Base-by-base conservation (phyloP, 2,797 vertebrate genomes). In the Halcyon leucocephala region DNA sequence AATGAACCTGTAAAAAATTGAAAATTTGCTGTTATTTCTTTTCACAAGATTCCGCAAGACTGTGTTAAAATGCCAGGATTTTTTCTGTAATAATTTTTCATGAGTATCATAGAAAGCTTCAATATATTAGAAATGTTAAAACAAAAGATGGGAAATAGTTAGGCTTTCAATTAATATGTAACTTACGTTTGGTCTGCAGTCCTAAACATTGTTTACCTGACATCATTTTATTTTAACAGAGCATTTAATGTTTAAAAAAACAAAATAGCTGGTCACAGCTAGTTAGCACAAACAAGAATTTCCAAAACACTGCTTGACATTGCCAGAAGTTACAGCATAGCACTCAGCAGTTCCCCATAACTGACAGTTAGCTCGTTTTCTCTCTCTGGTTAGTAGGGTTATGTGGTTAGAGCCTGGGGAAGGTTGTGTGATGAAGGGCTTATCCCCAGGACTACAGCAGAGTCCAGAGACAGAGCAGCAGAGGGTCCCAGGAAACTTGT, bases 121-220 rank as follows among this genome's bases (percentile, higher is more conserved):
- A 37, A 17, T 58, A 10, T 70, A 33, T 62, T 74, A 90, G 54
- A 62, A 74, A 77, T 58, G 26, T 72, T 72, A 41, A 73, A 89
- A 89, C 62, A 33, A 51, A 89, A 93, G 76, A 6, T 13, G 19
- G 69, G 67, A 74, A 71, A n/a, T 15, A 62, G 64, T 57, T 9
- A 62, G 4, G 14, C 41, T 31, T 83, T 81, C 57, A 9, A 17
- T 93, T 94, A 90, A 90, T 91, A 37, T 61, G 8, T 88, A 91
- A 90, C 82, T 93, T 71, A 7, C 24, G 16, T 76, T 86, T 89
- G 72, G 55, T 93, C 79, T 94, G 28, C 72, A 81, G 55, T 44
- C 82, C 55, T 71, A 39, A 87, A 70, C 82, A 95, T 82, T 87
- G 52, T 91, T 94, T 89, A 77, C 26, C 62, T 84, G 78, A 69